A percentile compares a stretch with the other conserved stretches of the same genome.
phyloP scores from a whole-genome alignment of 2,797 vertebrate species.

The Nannoperca australis region DNA sequence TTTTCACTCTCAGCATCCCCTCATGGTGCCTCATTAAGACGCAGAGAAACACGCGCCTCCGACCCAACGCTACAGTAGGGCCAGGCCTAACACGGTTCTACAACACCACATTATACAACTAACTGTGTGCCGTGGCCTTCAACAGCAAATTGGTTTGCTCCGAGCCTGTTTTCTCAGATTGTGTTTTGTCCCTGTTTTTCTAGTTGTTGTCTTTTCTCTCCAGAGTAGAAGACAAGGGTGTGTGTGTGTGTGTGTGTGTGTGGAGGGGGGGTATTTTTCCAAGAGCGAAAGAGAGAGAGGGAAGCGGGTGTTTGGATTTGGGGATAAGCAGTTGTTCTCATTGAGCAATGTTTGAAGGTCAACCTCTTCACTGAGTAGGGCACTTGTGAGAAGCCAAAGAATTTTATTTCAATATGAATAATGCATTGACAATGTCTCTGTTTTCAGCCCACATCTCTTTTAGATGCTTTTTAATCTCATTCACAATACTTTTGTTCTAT shows the following conservation, averaged over 20 bases:
- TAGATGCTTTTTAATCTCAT: slow-evolving; percentile 51
- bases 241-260: not conserved
- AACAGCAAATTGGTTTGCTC: slow-evolving; percentile 40
- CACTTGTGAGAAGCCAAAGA: slow-evolving; percentile 66
- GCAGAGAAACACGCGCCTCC: slow-evolving; percentile 71
- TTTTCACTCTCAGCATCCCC: slow-evolving; percentile 74
- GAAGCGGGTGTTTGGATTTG: slow-evolving; percentile 45
- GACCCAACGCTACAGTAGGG: slow-evolving; percentile 59
- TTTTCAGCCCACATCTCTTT: slow-evolving; percentile 64
- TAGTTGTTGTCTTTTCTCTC: not conserved
- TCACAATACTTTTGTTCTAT: slow-evolving; percentile 33
- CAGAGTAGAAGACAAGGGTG: slow-evolving; percentile 16
- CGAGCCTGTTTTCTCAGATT: slow-evolving; percentile 49
- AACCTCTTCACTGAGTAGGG: slow-evolving; percentile 40
- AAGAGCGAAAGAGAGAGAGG: slow-evolving; percentile 1
- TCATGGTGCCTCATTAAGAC: slow-evolving; percentile 83
- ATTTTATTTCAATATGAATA: slow-evolving; percentile 70
- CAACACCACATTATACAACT: slow-evolving; percentile 42
- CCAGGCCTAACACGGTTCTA: slow-evolving; percentile 42
- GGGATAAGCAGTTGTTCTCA: slow-evolving; percentile 57
- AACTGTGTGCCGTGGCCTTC: slow-evolving; percentile 57
- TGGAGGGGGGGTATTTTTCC: not conserved
- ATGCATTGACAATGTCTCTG: slow-evolving; percentile 70
- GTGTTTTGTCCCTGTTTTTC: slow-evolving; percentile 25
- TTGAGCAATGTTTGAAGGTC: slow-evolving; percentile 72